A percentile compares a stretch with the other conserved stretches of the same genome.
These are phyloP conservation scores for Eumaeus atala DNA, from an alignment of 1,140 invertebrate species.

Conservation along the genomic window DNA sequence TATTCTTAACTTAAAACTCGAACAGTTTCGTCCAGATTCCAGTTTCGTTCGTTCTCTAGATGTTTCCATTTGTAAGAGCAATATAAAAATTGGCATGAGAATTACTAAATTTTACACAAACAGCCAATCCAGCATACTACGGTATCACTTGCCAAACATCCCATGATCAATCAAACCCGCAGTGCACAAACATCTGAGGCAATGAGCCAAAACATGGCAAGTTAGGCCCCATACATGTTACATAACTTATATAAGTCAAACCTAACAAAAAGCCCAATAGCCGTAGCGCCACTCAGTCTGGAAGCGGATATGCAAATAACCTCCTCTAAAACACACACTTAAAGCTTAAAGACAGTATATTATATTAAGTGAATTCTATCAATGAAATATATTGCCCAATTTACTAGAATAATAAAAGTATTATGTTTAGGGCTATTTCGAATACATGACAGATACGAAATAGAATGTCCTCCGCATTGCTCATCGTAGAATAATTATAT, in stretches of 20 bases:
- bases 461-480: neutral
- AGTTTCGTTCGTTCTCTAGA: too few relatives aligned
- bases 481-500: neutral
- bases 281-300: too few relatives aligned
- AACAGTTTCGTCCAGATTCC: too few relatives aligned
- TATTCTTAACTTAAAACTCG: too few relatives aligned
- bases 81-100: too few relatives aligned
- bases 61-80: too few relatives aligned
- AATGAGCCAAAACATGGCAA: slow-evolving; percentile 13
- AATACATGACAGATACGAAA: neutral
- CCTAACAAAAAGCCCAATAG: too few relatives aligned
- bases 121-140: neutral
- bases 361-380: neutral
- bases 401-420: slow-evolving; percentile 3
- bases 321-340: too few relatives aligned
- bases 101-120: neutral
- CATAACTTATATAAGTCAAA: too few relatives aligned
- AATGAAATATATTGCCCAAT: neutral
- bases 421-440: neutral
- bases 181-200: slow-evolving; percentile 14
- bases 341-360: too few relatives aligned
- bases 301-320: too few relatives aligned
- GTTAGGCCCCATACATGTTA: neutral
- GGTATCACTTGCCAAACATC: slow-evolving; percentile 11
- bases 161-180: slow-evolving; percentile 12